A percentile compares a stretch with the other conserved stretches of the same genome.
Evolutionary conservation across 2,113 vertebrate genomes (phyloP).

Genomic region (Embiotoca jacksoni): DNA sequence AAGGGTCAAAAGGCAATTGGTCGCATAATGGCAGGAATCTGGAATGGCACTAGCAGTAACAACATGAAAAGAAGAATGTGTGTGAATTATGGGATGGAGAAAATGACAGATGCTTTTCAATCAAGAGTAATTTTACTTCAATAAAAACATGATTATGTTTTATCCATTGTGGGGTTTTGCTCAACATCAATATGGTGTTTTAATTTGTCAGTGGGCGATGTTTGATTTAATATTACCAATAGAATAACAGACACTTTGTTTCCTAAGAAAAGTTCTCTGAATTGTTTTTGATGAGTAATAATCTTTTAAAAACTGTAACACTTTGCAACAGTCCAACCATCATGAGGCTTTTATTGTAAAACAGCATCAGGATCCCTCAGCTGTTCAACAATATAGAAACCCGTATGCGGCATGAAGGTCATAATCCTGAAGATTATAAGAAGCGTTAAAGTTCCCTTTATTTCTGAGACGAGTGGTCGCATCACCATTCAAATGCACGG

Average conservation of each 20-base stretch:
- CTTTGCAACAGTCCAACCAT: neutral
- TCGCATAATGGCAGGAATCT: constrained; percentile 25
- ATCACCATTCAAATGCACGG: no score
- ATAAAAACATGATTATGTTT: no score
- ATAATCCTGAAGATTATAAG: no score
- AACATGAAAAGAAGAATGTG: constrained; percentile 12
- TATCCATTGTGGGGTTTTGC: no score
- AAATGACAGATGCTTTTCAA: neutral
- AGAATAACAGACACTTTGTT: no score
- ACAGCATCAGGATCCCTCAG: neutral
- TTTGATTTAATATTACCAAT: no score
- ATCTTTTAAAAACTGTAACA: neutral
- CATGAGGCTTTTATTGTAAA: neutral
- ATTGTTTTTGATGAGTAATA: neutral
- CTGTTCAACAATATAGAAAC: neutral
- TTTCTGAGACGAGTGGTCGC: no score
- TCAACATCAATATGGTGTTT: no score
- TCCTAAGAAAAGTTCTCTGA: no score
- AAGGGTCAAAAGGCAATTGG: constrained; percentile 50
- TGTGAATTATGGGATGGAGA: neutral
- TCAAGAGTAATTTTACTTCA: neutral
- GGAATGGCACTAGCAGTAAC: constrained; percentile 8
- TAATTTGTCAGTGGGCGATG: no score
- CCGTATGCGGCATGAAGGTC: no score
- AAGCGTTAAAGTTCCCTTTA: no score